These are phyloP conservation scores for Lucinisca nassula DNA, from an alignment of 2,888 invertebrate species.

Conservation along the genomic window DNA sequence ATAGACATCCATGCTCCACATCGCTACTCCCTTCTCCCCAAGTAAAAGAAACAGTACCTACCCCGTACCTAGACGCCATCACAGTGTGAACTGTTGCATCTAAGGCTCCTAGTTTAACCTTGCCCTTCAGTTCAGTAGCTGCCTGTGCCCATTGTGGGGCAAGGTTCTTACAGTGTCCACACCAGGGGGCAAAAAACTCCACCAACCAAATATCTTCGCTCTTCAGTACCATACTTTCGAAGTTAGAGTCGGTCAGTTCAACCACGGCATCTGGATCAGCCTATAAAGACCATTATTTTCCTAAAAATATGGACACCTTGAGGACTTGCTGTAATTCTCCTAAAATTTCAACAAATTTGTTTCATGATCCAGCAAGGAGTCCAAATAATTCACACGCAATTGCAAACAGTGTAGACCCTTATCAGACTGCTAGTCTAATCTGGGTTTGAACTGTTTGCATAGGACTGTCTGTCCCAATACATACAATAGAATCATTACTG, in stretches of 20 bases:
- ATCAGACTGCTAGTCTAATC: no score
- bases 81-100: constrained; percentile 97
- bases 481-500: background rate
- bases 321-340: no score
- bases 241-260: constrained; percentile 98
- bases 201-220: constrained; percentile 99
- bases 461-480: no score
- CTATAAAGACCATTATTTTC: constrained; percentile 29
- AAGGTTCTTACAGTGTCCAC: constrained; percentile 94
- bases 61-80: constrained; percentile 94
- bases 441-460: no score
- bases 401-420: no score
- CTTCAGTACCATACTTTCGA: constrained; percentile 96
- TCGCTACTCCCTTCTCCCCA: no score
- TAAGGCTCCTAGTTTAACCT: constrained; percentile 96
- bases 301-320: no score
- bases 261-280: constrained; percentile 90
- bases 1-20: no score
- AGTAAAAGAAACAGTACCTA: no score
- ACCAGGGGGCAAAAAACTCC: constrained; percentile 97
- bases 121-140: constrained; percentile 97
- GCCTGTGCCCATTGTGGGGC: constrained; percentile 99
- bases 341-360: no score
- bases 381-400: no score
- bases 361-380: no score